Percentiles rank a stretch among this genome's conserved stretches.
These are phyloP conservation scores for Heliopora coerulea DNA, from an alignment of 92 coral and sea anemone genomes.

Conservation along the genomic window DNA sequence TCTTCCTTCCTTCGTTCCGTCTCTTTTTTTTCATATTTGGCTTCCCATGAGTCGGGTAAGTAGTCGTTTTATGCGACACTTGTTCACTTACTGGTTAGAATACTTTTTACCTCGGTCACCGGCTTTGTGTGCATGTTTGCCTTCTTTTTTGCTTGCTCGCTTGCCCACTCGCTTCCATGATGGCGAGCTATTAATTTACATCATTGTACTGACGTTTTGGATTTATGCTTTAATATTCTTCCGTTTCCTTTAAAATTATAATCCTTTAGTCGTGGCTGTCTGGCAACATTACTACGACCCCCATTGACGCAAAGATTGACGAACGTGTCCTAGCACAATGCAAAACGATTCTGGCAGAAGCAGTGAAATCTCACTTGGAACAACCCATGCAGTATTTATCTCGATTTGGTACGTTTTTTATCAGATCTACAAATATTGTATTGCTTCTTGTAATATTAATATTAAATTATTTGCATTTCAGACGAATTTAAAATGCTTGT, in stretches of 20 bases:
- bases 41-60: too few relatives aligned
- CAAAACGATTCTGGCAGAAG: slow-evolving; percentile 69
- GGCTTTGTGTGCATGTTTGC: background rate
- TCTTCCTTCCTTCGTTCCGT: too few relatives aligned
- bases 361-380: slow-evolving; percentile 74
- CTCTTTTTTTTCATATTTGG: too few relatives aligned
- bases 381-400: slow-evolving; percentile 85
- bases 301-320: slow-evolving; percentile 86
- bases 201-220: background rate
- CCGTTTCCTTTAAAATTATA: background rate
- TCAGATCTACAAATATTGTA: background rate
- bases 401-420: slow-evolving; percentile 74
- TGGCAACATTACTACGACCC: slow-evolving; percentile 86
- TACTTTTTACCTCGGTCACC: too few relatives aligned
- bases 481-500: slow-evolving; percentile 85
- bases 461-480: slow-evolving; percentile 28
- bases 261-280: slow-evolving; percentile 83
- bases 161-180: background rate
- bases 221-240: background rate
- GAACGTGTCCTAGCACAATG: slow-evolving; percentile 71
- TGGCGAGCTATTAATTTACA: background rate
- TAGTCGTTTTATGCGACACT: too few relatives aligned
- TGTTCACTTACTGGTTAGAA: too few relatives aligned
- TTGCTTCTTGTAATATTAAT: background rate
- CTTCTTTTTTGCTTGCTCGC: background rate